phyloP scores from a whole-genome alignment of 1,140 invertebrate species.

The Apis cerana region DNA sequence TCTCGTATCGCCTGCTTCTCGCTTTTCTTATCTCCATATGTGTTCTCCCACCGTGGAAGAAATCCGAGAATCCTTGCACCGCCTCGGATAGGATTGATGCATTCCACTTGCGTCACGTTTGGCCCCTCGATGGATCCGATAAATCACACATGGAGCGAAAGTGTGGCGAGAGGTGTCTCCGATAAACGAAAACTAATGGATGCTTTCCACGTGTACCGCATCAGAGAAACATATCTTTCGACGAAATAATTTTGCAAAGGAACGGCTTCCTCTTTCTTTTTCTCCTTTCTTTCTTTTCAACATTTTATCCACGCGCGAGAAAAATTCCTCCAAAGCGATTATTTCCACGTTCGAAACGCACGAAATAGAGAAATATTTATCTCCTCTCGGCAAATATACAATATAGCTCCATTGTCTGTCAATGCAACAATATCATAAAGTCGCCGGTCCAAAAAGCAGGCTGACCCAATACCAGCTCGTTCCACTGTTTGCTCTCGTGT shows the following conservation, averaged over 20 bases:
- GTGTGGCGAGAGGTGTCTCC: slow-evolving; percentile 12
- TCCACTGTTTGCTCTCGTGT: slow-evolving; percentile 15
- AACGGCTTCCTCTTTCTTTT: background rate
- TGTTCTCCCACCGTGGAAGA: background rate
- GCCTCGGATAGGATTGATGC: background rate
- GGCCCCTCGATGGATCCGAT: background rate
- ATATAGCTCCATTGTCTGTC: background rate
- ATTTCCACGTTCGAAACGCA: background rate
- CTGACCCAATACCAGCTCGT: slow-evolving; percentile 10
- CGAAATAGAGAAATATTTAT: background rate
- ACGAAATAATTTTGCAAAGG: background rate
- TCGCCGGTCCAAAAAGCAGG: background rate
- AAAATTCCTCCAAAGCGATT: background rate
- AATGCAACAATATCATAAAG: background rate
- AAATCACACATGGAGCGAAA: slow-evolving; percentile 17
- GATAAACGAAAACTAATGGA: slow-evolving; percentile 23
- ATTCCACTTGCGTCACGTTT: background rate
- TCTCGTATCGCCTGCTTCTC: background rate
- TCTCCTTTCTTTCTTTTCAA: too few relatives aligned
- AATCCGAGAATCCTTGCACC: background rate
- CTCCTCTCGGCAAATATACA: background rate
- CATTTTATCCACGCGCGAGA: background rate
- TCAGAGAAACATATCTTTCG: background rate
- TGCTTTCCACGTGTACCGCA: background rate
- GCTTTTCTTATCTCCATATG: background rate